phyloP scores from a whole-genome alignment of 2,113 vertebrate species.

The Ellobius talpinus region DNA sequence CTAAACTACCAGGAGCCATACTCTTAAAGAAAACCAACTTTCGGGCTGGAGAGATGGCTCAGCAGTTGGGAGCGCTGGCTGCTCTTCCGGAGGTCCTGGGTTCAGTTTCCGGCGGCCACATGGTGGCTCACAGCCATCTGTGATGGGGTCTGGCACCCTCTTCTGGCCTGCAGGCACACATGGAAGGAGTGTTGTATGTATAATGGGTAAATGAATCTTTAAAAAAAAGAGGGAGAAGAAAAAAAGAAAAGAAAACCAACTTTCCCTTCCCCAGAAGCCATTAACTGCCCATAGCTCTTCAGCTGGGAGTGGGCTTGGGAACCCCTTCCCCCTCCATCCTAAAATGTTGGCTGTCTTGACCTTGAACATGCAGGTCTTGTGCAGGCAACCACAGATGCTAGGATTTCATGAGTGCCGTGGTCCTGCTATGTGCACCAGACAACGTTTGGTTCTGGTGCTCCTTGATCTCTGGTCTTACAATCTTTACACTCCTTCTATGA shows the following conservation, averaged over 20 bases:
- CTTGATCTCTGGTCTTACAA: not conserved
- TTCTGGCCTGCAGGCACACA: too few species aligned
- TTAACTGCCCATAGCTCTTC: not conserved
- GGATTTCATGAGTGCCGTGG: not conserved
- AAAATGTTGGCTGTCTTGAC: not conserved
- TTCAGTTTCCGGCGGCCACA: too few species aligned
- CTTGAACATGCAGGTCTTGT: not conserved
- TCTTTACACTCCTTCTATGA: not conserved
- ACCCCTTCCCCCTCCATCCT: not conserved
- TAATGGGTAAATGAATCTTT: too few species aligned
- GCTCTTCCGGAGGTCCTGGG: too few species aligned
- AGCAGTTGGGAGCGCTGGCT: too few species aligned
- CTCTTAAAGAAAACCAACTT: not conserved
- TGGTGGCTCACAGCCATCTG: too few species aligned
- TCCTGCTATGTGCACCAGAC: not conserved
- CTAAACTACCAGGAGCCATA: not conserved
- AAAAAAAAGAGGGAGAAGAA: too few species aligned
- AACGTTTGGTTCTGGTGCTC: not conserved
- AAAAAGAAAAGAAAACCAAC: not conserved
- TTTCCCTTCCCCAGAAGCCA: not conserved
- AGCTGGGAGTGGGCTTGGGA: not conserved
- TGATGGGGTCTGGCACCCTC: too few species aligned
- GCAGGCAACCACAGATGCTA: not conserved
- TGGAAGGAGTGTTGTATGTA: too few species aligned
- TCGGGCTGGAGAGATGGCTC: too few species aligned